Base-by-base conservation (phyloP, 2,888 invertebrate genomes). In the Nemoura dubitans region DNA sequence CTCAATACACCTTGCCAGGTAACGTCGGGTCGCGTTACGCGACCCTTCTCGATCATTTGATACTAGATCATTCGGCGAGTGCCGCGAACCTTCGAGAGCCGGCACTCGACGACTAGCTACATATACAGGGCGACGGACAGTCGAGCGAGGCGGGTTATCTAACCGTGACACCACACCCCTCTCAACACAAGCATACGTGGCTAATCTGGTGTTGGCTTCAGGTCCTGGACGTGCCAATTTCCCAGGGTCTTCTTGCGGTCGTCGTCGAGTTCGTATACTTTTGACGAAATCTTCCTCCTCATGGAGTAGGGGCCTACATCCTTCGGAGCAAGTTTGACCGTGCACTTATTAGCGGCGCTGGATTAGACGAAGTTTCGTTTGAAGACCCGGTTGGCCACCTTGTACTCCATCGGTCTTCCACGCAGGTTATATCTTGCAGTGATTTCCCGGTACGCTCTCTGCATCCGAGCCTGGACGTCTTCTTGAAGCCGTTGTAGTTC, bases 311-410 rank as follows among this genome's bases (percentile, higher is more conserved):
- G 89, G 2, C 89, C 89, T 0, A 87, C 43, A 86, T 87, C 90
- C 83, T 88, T 89, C 0, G 88, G 88, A 0, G 89, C 89, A 29
- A 90, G 87, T 43, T 90, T 90, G 0, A 88, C 87, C 0, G 88
- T 82, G 29, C 88, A 86, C 30, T 88, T 76, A 25, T 88, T 86
- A 7, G 88, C 86, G 10, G 89, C 89, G 29, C 88, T 88, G 6
- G 83, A 83, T 6, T 25, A 42, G 14, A n/a, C 59, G 26, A 43
- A 83, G 26, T 0, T 87, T 87, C 0, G 87, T 78, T n/a, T 83
- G 5, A 21, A 42, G 42, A 10, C 43, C 25, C 3, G 3, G n/a
- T 86, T 0, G 16, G 81, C 86, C 0, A 83, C 29, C 0, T 29
- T 0, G 16, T n/a, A 86, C 25, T 7, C 21, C 0, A 81, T 43